These are phyloP conservation scores for Lagopus muta DNA, from an alignment of 2,113 vertebrate genomes.

Conservation along the genomic window DNA sequence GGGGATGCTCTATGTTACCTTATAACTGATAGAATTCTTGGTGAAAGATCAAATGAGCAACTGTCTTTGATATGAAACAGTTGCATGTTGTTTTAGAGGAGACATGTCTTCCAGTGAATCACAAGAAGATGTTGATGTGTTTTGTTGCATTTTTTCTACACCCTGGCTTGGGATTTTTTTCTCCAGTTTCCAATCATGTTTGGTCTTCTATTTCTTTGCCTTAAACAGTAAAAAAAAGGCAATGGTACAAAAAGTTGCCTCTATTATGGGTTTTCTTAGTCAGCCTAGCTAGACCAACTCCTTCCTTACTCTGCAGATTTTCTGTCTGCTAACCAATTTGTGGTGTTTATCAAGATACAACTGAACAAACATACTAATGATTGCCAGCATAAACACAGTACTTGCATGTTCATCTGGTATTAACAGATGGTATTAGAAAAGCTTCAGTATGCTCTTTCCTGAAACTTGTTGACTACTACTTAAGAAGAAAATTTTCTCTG, in stretches of 20 bases:
- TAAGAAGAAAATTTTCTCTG: not conserved
- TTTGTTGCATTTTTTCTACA: not conserved
- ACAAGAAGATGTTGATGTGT: not conserved
- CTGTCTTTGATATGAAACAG: not conserved
- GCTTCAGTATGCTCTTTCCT: not conserved
- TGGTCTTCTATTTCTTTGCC: not conserved
- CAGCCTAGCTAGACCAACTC: not conserved
- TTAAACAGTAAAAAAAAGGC: not conserved
- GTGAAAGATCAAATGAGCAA: not conserved
- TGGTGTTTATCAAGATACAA: not conserved
- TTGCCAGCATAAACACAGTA: not conserved
- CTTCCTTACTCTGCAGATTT: not conserved
- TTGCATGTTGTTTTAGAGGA: not conserved
- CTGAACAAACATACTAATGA: not conserved
- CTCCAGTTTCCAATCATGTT: not conserved
- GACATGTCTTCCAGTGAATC: not conserved
- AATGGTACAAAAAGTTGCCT: not conserved
- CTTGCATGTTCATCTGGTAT: not conserved
- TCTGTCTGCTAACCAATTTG: not conserved
- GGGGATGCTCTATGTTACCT: not conserved
- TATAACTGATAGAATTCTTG: not conserved
- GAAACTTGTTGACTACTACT: not conserved
- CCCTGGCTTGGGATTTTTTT: not conserved
- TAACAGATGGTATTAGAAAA: conserved; percentile 3
- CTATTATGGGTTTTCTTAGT: not conserved